Conservation (phyloP, 2,888 invertebrate genomes). For the Aradus depressus region DNA sequence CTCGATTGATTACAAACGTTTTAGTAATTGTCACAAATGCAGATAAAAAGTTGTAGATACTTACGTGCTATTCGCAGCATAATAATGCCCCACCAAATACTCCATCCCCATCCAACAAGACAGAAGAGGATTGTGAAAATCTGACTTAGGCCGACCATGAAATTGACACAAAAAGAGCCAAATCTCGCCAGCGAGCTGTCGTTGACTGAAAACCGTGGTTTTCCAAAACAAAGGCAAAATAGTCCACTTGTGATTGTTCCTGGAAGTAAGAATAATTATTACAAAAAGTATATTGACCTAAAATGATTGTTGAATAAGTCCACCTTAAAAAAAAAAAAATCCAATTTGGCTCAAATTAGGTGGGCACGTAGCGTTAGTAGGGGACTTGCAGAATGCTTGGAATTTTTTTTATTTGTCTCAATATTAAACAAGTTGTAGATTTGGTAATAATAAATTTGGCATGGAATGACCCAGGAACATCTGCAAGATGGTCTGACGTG, state of each 20-base stretch:
- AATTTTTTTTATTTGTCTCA: no score
- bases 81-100: slow-evolving; percentile 93
- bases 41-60: slow-evolving; percentile 35
- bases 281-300: slow-evolving; percentile 3
- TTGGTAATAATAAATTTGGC: no score
- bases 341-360: no score
- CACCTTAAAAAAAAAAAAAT: no score
- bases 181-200: slow-evolving; percentile 65
- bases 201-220: slow-evolving; percentile 72
- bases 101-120: slow-evolving; percentile 96
- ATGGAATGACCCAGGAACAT: no score
- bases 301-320: background rate
- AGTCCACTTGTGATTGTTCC: slow-evolving; percentile 83
- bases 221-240: slow-evolving; percentile 78
- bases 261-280: slow-evolving; percentile 38
- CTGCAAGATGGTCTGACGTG: no score
- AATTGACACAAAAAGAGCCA: slow-evolving; percentile 73
- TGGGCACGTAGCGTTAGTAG: no score
- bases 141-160: slow-evolving; percentile 77
- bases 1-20: no score
- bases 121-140: slow-evolving; percentile 89
- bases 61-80: slow-evolving; percentile 82
- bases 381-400: no score
- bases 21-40: no score
- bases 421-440: no score